A percentile compares a stretch with the other conserved stretches of the same genome.
phyloP scores from a whole-genome alignment of 2,797 vertebrate genomes.

The Acanthis flammea region DNA sequence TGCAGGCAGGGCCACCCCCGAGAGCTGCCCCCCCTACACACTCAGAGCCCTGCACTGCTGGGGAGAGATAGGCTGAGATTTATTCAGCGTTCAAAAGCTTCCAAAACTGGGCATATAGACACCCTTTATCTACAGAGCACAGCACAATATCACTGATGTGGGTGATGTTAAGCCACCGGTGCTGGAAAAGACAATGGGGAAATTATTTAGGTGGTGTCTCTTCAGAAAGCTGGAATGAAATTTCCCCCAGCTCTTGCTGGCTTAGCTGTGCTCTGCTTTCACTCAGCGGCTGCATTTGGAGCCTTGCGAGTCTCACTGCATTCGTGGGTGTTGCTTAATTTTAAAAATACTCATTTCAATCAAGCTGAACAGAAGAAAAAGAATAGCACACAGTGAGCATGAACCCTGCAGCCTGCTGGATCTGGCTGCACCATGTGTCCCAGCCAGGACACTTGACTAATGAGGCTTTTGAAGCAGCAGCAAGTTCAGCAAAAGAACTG shows the following conservation, averaged over 20 bases:
- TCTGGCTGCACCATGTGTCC: not conserved
- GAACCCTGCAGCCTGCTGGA: not conserved
- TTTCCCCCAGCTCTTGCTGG: not conserved
- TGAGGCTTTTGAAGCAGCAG: not conserved
- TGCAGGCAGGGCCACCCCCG: not conserved
- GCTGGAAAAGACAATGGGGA: not conserved
- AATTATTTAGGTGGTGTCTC: not conserved
- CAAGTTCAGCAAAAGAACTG: not conserved
- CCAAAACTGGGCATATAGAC: not conserved
- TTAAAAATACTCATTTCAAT: constrained; percentile 43
- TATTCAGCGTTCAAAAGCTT: not conserved
- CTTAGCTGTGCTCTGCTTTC: not conserved
- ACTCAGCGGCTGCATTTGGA: not conserved
- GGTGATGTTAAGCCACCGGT: not conserved
- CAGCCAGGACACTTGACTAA: not conserved
- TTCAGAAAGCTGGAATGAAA: constrained; percentile 16
- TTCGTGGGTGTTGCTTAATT: constrained; percentile 10
- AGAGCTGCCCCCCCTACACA: not conserved
- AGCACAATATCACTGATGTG: not conserved
- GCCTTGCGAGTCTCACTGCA: not conserved
- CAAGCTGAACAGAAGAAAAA: constrained; percentile 6
- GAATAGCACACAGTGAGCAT: not conserved
- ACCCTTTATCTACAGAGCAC: constrained; percentile 25
- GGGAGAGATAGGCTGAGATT: not conserved
- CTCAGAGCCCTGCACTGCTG: not conserved